Base-by-base conservation (phyloP, 2,888 invertebrate species). In the Cephus spinipes region DNA sequence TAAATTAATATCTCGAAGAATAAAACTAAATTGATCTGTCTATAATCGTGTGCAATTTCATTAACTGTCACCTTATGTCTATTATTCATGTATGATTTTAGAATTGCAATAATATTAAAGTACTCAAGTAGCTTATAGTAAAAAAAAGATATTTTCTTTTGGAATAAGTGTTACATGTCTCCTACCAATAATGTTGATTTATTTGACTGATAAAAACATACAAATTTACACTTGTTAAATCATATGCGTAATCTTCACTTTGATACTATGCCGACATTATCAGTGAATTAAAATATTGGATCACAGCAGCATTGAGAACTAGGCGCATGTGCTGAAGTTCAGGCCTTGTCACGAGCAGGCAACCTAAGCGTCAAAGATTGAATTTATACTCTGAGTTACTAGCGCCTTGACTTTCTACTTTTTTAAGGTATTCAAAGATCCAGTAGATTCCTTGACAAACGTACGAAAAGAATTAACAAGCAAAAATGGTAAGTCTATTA, bases 401-500 rank as follows among this genome's bases (percentile, higher is more conserved):
- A 71, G n/a, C 55, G 23, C 23, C 23, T 55, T 55, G 55, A 9
- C 55, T 71, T 71, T 71, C 71, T 71, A 71, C 23, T 71, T 31
- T 71, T 32, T 33, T 71, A 71, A 71, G 15, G 32, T 71, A 32
- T 71, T 71, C 9, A 31, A 32, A 71, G 55, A 55, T 23, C 9
- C 23, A 31, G 31, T 9, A 71, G 31, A 3, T 33, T 71, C 31
- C 33, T 71, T 33, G 31, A 31, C 31, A 32, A 71, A 31, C 71
- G 32, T 0, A 23, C 33, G 31, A 31, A 9, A 32, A 71, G 6
- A 71, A 71, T 12, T 31, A 32, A 31, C 33, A 71, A 31, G 71
- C 15, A 71, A 71, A 71, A 71, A 71, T 71, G 71, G 71, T 71
- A 9, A 71, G 71, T 32, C 12, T 32, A 32, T 31, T 71, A 71